Base-by-base conservation (phyloP, 2,797 vertebrate species). In the Siniperca obscura region DNA sequence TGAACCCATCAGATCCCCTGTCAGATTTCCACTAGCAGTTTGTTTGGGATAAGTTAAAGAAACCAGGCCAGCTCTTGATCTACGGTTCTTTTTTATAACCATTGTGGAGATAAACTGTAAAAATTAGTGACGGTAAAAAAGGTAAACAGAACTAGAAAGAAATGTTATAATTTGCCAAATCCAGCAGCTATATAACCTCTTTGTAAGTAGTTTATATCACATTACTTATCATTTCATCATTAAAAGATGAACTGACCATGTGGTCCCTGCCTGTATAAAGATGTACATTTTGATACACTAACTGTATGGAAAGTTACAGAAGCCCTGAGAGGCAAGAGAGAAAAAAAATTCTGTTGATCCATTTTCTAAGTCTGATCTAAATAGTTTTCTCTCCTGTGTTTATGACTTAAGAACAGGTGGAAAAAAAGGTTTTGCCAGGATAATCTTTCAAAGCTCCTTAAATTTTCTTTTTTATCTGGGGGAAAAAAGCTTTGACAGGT, bases 241-340 rank as follows among this genome's bases (percentile, higher is more conserved):
- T 16, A 62, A 19, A 7, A 42, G 46, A 70, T 56, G 65, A 44
- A 44, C 21, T 30, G 65, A 60, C 46, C 12, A 12, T 42, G 40
- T 42, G 61, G 72, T 78, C 71, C 21, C 78, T 44, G 82, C 53
- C 78, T 91, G 85, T 91, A 87, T 76, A 90, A 90, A 91, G 65
- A 91, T 88, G 81, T 88, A 87, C 55, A 87, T 84, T 86, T 81
- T 78, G 25, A 83, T 86, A 83, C 78, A 81, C 70, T 11, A 82
- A 70, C 59, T 78, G 55, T 75, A 65, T 7, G 55, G 30, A 30
- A 30, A 30, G 30, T 30, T 40, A 40, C 38, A 2, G 38, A 40
- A 40, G 38, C 38, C 38, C 38, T 12, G 40, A 42, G 40, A 42
- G 40, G 11, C 10, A 42, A 42, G 40, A 12, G 40, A 12, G 40